phyloP scores from a whole-genome alignment of 2,797 vertebrate genomes.

The Alca torda region DNA sequence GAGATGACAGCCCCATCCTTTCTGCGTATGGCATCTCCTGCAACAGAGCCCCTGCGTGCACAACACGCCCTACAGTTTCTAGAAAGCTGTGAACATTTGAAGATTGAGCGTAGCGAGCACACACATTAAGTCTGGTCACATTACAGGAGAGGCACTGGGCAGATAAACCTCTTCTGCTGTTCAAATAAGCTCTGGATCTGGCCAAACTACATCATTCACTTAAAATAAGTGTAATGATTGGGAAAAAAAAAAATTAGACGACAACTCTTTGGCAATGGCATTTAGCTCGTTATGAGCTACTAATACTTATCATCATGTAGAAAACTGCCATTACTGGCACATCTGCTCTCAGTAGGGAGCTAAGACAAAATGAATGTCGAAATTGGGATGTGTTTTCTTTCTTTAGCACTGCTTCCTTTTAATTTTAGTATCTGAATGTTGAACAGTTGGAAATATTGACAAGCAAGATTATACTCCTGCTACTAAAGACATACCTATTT shows the following conservation, averaged over 20 bases:
- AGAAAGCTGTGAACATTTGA: background rate
- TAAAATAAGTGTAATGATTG: background rate
- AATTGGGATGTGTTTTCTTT: background rate
- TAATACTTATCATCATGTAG: background rate
- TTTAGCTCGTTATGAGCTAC: background rate
- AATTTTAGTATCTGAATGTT: background rate
- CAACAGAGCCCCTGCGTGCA: fast-evolving
- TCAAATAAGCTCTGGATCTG: background rate
- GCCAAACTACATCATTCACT: background rate
- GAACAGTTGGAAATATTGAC: background rate
- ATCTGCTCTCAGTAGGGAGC: background rate
- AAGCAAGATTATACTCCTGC: background rate
- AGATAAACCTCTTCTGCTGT: background rate
- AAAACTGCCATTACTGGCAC: background rate
- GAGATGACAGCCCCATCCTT: background rate
- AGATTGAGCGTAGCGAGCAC: background rate
- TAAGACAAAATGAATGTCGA: background rate
- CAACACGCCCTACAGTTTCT: background rate
- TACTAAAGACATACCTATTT: background rate
- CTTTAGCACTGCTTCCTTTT: background rate
- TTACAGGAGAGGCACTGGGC: background rate
- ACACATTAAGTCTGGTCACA: background rate
- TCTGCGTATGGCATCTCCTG: fast-evolving
- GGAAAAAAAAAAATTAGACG: background rate
- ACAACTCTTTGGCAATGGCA: background rate